These are phyloP conservation scores for Eidolon helvum DNA, from an alignment of 2,113 vertebrate genomes.

Conservation along the genomic window DNA sequence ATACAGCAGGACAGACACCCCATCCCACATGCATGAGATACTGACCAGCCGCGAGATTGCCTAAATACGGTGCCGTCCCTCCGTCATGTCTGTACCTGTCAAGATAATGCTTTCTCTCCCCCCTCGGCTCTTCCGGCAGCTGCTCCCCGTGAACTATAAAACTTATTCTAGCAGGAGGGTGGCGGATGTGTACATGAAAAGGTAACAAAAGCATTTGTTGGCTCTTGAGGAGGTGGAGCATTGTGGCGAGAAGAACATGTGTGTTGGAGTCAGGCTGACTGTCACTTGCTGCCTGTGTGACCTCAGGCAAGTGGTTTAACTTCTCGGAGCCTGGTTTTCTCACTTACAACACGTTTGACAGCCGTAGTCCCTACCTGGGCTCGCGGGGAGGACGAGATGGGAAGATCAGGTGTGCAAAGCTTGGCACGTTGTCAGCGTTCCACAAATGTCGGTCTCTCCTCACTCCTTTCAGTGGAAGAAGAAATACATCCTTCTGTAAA, in stretches of 20 bases:
- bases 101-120: not conserved
- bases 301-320: not conserved
- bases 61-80: fast-evolving
- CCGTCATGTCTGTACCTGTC: not conserved
- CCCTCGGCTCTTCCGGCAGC: not conserved
- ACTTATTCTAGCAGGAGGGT: not conserved
- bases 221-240: not conserved
- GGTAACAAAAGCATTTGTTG: not conserved
- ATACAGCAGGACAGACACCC: not conserved
- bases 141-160: not conserved
- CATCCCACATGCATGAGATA: not conserved
- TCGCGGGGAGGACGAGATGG: not conserved
- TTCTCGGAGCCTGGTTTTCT: not conserved
- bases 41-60: not conserved
- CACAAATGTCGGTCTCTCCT: not conserved
- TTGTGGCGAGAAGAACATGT: not conserved
- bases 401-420: not conserved
- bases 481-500: not conserved
- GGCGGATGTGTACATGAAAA: not conserved
- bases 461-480: not conserved
- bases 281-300: not conserved
- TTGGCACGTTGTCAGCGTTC: not conserved
- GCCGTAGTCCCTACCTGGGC: fast-evolving
- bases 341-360: not conserved
- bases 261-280: not conserved